Evolutionary conservation across 2,113 vertebrate species (phyloP).

Genomic region (Hiodon tergisus): DNA sequence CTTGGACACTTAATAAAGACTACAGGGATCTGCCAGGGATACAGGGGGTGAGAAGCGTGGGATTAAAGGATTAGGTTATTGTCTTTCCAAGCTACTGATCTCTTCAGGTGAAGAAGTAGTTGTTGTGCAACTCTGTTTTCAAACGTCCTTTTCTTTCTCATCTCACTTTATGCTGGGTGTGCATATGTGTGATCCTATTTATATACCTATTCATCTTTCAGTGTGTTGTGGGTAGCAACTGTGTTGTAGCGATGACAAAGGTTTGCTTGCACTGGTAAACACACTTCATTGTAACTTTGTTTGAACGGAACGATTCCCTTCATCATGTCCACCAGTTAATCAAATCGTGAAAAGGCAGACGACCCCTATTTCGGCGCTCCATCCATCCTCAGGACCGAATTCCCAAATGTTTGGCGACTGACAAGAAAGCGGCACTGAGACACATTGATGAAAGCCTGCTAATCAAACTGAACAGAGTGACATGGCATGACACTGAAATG

Average conservation of each 20-base stretch:
- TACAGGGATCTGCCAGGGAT: conserved; percentile 28
- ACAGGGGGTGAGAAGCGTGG: conserved; percentile 42
- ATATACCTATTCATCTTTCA: neutral
- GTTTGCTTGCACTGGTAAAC: neutral
- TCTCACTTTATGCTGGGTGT: neutral
- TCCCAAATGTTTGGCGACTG: neutral
- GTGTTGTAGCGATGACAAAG: neutral
- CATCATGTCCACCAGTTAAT: neutral
- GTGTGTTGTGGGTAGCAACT: neutral
- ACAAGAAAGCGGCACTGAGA: conserved; percentile 4
- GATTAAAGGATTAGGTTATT: conserved; percentile 33
- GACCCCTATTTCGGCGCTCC: neutral
- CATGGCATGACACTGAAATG: conserved; percentile 41
- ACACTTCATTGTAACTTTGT: neutral
- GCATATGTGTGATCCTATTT: neutral
- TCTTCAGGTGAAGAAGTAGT: conserved; percentile 17
- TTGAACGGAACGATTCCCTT: neutral
- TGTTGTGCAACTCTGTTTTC: neutral
- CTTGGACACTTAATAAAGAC: conserved; percentile 40
- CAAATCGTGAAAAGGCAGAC: neutral
- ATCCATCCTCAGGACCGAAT: conserved; percentile 8
- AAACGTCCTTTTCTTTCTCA: neutral
- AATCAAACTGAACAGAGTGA: conserved; percentile 15
- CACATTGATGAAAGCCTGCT: conserved; percentile 13
- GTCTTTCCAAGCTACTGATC: conserved; percentile 34